Conservation (phyloP, 2,113 vertebrate genomes). For the Morone saxatilis region DNA sequence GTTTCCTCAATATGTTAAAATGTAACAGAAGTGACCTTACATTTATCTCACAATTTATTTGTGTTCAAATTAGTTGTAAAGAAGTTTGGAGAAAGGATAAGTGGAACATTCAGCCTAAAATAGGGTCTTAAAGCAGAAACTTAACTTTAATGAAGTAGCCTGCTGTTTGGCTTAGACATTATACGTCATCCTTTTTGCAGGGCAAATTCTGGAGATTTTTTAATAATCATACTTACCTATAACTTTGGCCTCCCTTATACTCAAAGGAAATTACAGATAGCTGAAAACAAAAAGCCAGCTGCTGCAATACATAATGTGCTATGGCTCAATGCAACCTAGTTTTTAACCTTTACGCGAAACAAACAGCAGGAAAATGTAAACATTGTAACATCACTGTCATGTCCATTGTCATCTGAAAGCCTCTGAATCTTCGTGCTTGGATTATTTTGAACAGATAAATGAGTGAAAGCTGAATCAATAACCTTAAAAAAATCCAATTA, state of each 20-base stretch:
- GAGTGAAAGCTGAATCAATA: constrained; percentile 51
- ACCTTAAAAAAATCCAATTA: constrained; percentile 44
- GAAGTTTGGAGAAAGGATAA: too few relatives aligned
- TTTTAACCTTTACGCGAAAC: neutral
- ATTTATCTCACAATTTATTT: too few relatives aligned
- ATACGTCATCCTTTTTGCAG: too few relatives aligned
- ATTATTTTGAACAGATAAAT: constrained; percentile 35
- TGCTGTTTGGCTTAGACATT: neutral
- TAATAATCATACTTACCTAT: neutral
- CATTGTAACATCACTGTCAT: neutral
- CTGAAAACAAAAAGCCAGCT: neutral
- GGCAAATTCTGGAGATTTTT: neutral
- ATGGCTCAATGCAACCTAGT: neutral
- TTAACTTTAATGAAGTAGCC: too few relatives aligned
- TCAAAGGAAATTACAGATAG: too few relatives aligned
- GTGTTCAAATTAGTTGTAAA: too few relatives aligned
- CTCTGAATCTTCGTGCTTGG: constrained; percentile 11
- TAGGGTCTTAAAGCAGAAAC: too few relatives aligned
- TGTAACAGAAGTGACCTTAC: too few relatives aligned
- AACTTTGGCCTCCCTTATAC: neutral
- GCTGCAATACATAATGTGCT: too few relatives aligned
- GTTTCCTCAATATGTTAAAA: too few relatives aligned
- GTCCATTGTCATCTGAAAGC: neutral
- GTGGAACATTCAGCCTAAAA: too few relatives aligned
- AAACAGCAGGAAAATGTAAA: neutral